Base-by-base conservation (phyloP, 2,797 vertebrate species). In the Paratrypauchen microcephalus region DNA sequence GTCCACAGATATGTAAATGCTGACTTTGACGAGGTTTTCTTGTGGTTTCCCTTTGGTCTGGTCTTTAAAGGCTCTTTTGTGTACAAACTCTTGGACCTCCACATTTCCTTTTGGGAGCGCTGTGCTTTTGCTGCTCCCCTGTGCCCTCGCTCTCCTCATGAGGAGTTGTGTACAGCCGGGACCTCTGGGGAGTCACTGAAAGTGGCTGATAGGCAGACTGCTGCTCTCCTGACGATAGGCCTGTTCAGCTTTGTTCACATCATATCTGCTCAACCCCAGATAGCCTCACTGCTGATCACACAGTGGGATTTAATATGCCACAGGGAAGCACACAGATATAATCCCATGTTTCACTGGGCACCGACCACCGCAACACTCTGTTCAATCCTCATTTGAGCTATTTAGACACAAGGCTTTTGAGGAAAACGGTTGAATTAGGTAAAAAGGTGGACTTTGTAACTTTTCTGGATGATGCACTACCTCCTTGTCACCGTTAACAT, bases 221-320 rank as follows among this genome's bases (percentile, higher is more conserved):
- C 76, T 91, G 86, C 77, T 90, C 78, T 84, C 81, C 66, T 23
- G 71, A 88, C 79, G 52, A 83, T 75, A 74, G 69, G 82, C 80
- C 84, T 81, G 75, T 85, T 88, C 87, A 87, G 75, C 76, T 86
- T 76, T 66, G 74, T 80, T 87, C 83, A 76, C 81, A 88, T 83
- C 79, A 80, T 80, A 90, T 89, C 81, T 78, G 77, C 73, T 73
- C 79, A 83, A 84, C 83, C 81, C 67, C 62, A 79, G 83, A 83
- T 90, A 83, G 83, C 85, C 88, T 87, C 86, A 79, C 81, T 82
- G 76, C 87, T 84, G 79, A 89, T 90, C 87, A 87, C 74, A 87
- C 74, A 65, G 75, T 71, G 67, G 75, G 78, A 84, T 87, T 87
- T 84, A 76, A 85, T 83, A 77, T 82, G 52, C 77, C 76, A 72